Evolutionary conservation across 2,888 invertebrate species (phyloP).

Genomic region (Zaprionus lineosus): DNA sequence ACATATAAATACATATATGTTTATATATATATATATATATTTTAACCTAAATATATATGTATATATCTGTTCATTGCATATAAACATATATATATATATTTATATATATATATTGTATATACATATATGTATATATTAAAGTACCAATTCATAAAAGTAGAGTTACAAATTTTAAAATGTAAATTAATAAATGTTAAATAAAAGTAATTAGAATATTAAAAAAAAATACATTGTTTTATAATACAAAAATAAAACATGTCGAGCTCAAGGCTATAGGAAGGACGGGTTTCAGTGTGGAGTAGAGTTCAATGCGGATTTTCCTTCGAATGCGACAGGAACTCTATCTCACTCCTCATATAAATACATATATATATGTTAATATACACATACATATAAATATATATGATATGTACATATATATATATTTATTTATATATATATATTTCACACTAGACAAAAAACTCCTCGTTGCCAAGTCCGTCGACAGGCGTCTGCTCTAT

Average conservation of each 20-base stretch:
- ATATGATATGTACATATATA: too few species aligned
- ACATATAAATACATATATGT: constrained; percentile 4
- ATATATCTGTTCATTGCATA: too few species aligned
- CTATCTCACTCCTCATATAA: constrained; percentile 6
- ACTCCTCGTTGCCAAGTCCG: constrained; percentile 63
- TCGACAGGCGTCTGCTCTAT: constrained; percentile 28
- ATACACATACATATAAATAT: too few species aligned
- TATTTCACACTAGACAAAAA: constrained; percentile 64
- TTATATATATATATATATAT: too few species aligned
- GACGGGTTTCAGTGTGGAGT: constrained; percentile 31
- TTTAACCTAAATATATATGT: too few species aligned
- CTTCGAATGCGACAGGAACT: constrained; percentile 24
- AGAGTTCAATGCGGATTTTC: constrained; percentile 21
- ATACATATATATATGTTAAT: too few species aligned
- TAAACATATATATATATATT: too few species aligned
- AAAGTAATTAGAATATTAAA: constrained; percentile 12
- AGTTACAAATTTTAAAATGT: too few species aligned
- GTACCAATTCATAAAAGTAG: too few species aligned
- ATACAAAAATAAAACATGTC: constrained; percentile 42
- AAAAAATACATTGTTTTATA: constrained; percentile 34
- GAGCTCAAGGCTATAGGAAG: constrained; percentile 19
- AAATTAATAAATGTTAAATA: constrained; percentile 11
- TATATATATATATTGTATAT: too few species aligned
- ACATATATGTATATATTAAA: too few species aligned
- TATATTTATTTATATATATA: too few species aligned